phyloP scores from a whole-genome alignment of 2,888 invertebrate species.

The Phortica magna region DNA sequence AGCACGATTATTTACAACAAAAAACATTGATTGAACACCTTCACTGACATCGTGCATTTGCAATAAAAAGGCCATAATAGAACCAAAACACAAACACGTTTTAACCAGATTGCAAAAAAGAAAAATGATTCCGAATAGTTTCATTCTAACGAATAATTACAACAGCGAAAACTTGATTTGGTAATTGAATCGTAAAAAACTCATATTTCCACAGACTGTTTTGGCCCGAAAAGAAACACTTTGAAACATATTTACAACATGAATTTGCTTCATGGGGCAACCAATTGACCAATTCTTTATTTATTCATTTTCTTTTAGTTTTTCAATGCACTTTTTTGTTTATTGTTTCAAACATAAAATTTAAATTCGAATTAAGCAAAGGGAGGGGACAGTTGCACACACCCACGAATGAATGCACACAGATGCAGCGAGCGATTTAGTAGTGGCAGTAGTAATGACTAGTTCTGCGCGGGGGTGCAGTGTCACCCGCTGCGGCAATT shows the following conservation, averaged over 20 bases:
- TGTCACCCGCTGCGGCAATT: not conserved
- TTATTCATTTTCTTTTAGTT: no score
- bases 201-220: no score
- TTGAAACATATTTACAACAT: not conserved
- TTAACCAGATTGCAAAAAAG: no score
- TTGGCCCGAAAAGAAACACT: not conserved
- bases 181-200: not conserved
- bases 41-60: not conserved
- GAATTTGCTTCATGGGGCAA: no score
- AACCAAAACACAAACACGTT: not conserved
- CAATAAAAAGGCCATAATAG: conserved; percentile 4
- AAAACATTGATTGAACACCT: conserved; percentile 4
- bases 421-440: not conserved
- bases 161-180: not conserved
- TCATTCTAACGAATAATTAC: conserved; percentile 16
- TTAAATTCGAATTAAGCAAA: not conserved
- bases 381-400: not conserved
- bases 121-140: not conserved
- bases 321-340: not conserved
- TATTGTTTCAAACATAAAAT: not conserved
- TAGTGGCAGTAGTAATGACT: not conserved
- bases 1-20: conserved; percentile 12
- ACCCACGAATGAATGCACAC: not conserved
- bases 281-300: no score
- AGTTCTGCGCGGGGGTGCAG: conserved; percentile 3